Evolutionary conservation across 2,888 invertebrate genomes (phyloP).

Genomic region (Parapristionchus giblindavisi): DNA sequence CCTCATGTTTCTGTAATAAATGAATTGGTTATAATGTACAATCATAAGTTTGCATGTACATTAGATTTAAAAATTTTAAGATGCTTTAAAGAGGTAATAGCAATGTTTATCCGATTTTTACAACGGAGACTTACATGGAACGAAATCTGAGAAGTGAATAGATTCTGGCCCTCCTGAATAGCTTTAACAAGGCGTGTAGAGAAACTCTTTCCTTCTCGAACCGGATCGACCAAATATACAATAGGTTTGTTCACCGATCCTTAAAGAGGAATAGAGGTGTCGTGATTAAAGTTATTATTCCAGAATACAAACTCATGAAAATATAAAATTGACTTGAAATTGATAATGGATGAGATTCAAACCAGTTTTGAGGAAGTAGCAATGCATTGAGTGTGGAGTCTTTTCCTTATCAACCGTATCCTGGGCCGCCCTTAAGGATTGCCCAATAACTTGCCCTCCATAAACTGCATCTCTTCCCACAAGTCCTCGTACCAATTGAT

Average conservation of each 20-base stretch:
- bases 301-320: neutral
- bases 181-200: conserved; percentile 70
- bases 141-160: conserved; percentile 61
- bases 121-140: conserved; percentile 41
- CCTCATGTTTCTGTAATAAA: conserved; percentile 17
- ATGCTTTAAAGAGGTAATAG: no score
- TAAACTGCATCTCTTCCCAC: conserved; percentile 43
- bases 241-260: conserved; percentile 62
- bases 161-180: conserved; percentile 68
- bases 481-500: conserved; percentile 40
- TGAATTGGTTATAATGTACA: neutral
- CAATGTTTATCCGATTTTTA: no score
- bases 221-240: conserved; percentile 70
- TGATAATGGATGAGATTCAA: conserved; percentile 18
- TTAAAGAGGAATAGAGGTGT: conserved; percentile 19
- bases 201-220: conserved; percentile 70
- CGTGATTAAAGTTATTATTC: neutral
- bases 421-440: conserved; percentile 18
- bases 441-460: conserved; percentile 43
- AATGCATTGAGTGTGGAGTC: conserved; percentile 70
- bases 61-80: no score
- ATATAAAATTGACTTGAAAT: neutral
- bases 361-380: conserved; percentile 71
- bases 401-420: conserved; percentile 68
- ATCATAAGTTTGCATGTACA: no score